Percentiles rank a stretch among this genome's conserved stretches.
phyloP scores from a whole-genome alignment of 1,140 invertebrate species.

The Zaprionus tsacasi region DNA sequence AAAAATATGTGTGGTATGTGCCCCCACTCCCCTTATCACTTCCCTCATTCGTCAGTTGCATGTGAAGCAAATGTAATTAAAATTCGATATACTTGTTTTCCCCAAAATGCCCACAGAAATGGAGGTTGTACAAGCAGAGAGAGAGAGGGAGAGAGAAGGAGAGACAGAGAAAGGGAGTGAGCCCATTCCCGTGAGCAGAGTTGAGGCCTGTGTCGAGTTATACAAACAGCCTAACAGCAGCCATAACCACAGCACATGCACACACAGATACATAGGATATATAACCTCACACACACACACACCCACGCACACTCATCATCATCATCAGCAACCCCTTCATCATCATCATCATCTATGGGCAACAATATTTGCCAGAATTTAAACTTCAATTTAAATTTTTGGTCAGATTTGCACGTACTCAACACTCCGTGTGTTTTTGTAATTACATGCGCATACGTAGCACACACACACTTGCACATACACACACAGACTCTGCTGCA shows the following conservation, averaged over 20 bases:
- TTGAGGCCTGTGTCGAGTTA: constrained; percentile 38
- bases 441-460: constrained; percentile 69
- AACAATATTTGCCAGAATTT: constrained; percentile 78
- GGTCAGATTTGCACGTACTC: constrained; percentile 83
- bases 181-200: constrained; percentile 24
- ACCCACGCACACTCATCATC: constrained; percentile 18
- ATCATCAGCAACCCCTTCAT: constrained; percentile 30
- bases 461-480: constrained; percentile 25
- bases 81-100: constrained; percentile 84
- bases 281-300: not conserved
- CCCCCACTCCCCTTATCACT: not conserved
- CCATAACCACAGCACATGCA: constrained; percentile 25
- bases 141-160: not conserved
- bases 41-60: not conserved
- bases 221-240: constrained; percentile 45
- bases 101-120: constrained; percentile 63
- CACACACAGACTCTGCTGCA: constrained; percentile 15
- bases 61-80: constrained; percentile 82
- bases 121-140: constrained; percentile 7
- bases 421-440: constrained; percentile 72
- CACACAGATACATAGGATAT: constrained; percentile 7
- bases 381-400: constrained; percentile 83
- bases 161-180: constrained; percentile 9
- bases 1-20: constrained; percentile 40
- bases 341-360: constrained; percentile 44